Conservation (phyloP, 2,113 vertebrate genomes). For the Cyanoramphus novaezelandiae region DNA sequence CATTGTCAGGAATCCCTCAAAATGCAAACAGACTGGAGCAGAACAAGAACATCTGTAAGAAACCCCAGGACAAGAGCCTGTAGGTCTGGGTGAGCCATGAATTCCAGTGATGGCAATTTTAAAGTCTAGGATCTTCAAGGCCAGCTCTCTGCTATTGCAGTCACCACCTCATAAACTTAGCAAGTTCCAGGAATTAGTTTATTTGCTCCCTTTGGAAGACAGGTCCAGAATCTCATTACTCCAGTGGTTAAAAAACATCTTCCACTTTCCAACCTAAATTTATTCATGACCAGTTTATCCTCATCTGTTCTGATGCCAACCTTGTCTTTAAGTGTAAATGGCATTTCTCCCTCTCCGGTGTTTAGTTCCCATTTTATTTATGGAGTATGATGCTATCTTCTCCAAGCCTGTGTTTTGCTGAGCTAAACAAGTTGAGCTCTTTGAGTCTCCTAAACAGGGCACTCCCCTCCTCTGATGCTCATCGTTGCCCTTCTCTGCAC, state of each 20-base stretch:
- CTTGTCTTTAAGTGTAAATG: constrained; percentile 6
- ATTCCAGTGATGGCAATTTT: not conserved
- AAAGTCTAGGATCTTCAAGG: not conserved
- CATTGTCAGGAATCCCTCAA: not conserved
- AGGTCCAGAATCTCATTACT: not conserved
- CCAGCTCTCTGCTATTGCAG: not conserved
- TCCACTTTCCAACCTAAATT: constrained; percentile 43
- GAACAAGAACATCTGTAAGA: not conserved
- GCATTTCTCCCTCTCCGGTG: not conserved
- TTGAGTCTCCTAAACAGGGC: not conserved
- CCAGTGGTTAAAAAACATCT: not conserved
- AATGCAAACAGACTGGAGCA: not conserved
- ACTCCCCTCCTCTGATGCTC: not conserved
- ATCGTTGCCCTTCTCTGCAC: not conserved
- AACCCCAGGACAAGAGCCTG: not conserved
- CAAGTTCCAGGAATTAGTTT: constrained; percentile 22
- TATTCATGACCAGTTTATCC: constrained; percentile 44
- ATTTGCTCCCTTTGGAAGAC: constrained; percentile 20
- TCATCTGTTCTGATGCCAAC: not conserved
- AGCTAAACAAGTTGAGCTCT: not conserved
- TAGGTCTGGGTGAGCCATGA: not conserved
- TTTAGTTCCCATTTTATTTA: not conserved
- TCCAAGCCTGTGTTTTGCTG: constrained; percentile 16
- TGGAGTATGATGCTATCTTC: not conserved
- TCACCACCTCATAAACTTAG: constrained; percentile 39